phyloP scores from a whole-genome alignment of 1,140 invertebrate species.

The Monochamus saltuarius region DNA sequence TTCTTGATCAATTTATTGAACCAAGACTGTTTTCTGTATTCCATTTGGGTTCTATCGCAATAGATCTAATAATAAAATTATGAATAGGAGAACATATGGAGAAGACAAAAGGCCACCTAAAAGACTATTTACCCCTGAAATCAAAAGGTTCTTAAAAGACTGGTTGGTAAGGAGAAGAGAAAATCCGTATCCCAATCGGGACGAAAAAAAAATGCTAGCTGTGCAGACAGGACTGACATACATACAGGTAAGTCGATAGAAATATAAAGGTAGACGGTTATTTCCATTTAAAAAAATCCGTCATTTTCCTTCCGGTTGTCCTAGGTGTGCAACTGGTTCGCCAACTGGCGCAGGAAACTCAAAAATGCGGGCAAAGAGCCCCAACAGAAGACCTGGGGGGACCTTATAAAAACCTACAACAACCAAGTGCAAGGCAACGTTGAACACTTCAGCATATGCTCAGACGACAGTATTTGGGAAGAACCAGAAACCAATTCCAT shows the following conservation, averaged over 20 bases:
- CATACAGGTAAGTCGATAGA: constrained; percentile 58
- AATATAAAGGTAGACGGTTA: too few relatives aligned
- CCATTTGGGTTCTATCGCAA: too few relatives aligned
- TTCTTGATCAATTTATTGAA: too few relatives aligned
- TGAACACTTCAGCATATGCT: constrained; percentile 73
- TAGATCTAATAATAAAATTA: too few relatives aligned
- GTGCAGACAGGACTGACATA: constrained; percentile 69
- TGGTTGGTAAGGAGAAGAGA: constrained; percentile 70
- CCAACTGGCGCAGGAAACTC: constrained; percentile 71
- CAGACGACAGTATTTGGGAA: constrained; percentile 72
- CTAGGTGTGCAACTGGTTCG: constrained; percentile 76
- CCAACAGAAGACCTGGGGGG: constrained; percentile 67
- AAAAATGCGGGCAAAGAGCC: constrained; percentile 67
- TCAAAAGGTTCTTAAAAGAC: constrained; percentile 69
- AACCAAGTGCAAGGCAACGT: constrained; percentile 69
- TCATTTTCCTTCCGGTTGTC: constrained; percentile 18
- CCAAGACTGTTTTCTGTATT: too few relatives aligned
- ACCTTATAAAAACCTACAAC: constrained; percentile 72
- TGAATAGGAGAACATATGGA: constrained; percentile 55
- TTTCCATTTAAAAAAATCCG: background rate
- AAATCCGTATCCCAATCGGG: constrained; percentile 71
- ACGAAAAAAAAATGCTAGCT: constrained; percentile 69
- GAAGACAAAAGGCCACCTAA: constrained; percentile 64
- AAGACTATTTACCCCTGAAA: constrained; percentile 71
- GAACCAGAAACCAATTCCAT: constrained; percentile 53